Base-by-base conservation (phyloP, 2,797 vertebrate species). In the Gobionotothen gibberifrons region DNA sequence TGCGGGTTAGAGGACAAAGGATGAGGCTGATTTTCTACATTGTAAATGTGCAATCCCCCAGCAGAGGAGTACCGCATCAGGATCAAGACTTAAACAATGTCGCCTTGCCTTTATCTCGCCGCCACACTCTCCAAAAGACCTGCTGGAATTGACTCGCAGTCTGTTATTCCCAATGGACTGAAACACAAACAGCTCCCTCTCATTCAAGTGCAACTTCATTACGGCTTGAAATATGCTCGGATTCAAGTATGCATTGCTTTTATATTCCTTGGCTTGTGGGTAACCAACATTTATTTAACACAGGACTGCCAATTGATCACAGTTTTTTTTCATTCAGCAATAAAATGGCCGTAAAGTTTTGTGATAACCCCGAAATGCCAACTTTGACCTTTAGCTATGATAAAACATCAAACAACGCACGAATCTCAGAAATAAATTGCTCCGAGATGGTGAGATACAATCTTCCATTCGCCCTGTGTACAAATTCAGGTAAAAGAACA, bases 81-180 rank as follows among this genome's bases (percentile, higher is more conserved):
- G 88, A 92, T 91, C 87, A 88, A 59, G 87, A 85, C 84, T 85
- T 81, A 78, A 88, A 91, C 91, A 93, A 91, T 92, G 89, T 87
- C 71, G 87, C 87, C 76, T 83, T 46, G 83, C 84, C 84, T 93
- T 94, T 93, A 94, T 94, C 93, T 92, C 55, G 60, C 81, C 36
- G 84, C 86, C 84, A 82, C 90, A 93, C 90, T 90, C 93, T 87
- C 89, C 63, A 29, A 59, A 58, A 39, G 84, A 85, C 91, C 89
- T 87, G 76, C 81, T 65, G 89, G 90, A 83, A 88, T 89, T 78
- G 76, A 85, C 79, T 88, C 40, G 26, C 55, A 69, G 74, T 72
- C 78, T 75, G 79, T 81, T 85, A 83, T 81, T 84, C 88, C 84
- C 90, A 61, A 83, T 86, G 73, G 87, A 74, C 62, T 54, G 81